phyloP scores from a whole-genome alignment of 2,113 vertebrate species.

The Clarias gariepinus region DNA sequence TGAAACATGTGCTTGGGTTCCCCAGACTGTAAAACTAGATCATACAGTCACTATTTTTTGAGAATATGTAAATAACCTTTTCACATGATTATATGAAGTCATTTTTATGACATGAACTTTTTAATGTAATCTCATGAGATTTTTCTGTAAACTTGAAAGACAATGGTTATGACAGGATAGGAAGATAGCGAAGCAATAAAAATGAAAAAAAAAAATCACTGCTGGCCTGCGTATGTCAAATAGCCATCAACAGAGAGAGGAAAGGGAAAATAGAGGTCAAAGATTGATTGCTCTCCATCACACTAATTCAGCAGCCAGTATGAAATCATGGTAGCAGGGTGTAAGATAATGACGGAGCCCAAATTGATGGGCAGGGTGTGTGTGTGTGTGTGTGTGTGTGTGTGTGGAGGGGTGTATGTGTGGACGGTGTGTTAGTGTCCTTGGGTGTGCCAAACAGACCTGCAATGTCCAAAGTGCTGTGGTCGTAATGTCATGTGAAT shows the following conservation, averaged over 20 bases:
- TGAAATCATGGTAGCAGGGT: not conserved
- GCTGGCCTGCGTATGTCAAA: not conserved
- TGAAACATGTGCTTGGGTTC: conserved; percentile 7
- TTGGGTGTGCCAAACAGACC: not conserved
- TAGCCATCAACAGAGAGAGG: not conserved
- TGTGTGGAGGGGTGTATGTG: not conserved
- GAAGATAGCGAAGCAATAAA: not conserved
- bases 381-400: not conserved
- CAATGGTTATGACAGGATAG: not conserved
- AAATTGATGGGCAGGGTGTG: conserved; percentile 11
- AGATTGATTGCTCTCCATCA: conserved; percentile 40
- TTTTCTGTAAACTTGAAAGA: not conserved
- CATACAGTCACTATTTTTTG: conserved; percentile 35
- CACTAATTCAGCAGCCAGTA: conserved; percentile 21
- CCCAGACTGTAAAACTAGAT: conserved; percentile 24
- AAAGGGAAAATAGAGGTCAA: conserved; percentile 34
- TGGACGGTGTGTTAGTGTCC: conserved; percentile 2
- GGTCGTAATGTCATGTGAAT: conserved; percentile 25
- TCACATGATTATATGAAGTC: not conserved
- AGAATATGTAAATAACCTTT: not conserved
- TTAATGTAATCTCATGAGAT: not conserved
- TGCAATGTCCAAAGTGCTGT: conserved; percentile 24
- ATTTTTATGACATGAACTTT: not conserved
- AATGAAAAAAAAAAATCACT: not conserved
- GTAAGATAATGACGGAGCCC: conserved; percentile 13